These are phyloP conservation scores for Eilema caniola DNA, from an alignment of 2,888 invertebrate genomes.

Conservation along the genomic window DNA sequence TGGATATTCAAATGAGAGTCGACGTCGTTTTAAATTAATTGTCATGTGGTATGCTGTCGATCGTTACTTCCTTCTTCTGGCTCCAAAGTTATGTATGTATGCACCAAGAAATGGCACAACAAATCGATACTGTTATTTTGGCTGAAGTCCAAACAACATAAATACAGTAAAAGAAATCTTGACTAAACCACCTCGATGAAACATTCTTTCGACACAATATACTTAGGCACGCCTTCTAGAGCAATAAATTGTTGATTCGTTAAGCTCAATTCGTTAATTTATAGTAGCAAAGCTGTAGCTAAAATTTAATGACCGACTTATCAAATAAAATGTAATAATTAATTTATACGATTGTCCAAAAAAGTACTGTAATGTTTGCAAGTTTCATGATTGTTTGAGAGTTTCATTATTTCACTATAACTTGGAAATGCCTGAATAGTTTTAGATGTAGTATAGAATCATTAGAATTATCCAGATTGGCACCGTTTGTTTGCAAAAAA, in stretches of 20 bases:
- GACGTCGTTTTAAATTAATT: conserved; percentile 21
- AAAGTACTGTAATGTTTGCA: no score
- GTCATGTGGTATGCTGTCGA: conserved; percentile 8
- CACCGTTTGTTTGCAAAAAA: no score
- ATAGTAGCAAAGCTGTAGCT: neutral
- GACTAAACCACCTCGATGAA: conserved; percentile 10
- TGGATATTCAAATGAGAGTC: conserved; percentile 17
- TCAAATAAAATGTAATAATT: neutral
- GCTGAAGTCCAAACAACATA: conserved; percentile 26
- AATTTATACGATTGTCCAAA: no score
- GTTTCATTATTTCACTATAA: no score
- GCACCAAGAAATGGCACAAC: conserved; percentile 21
- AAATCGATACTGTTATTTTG: conserved; percentile 31
- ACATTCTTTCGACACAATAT: conserved; percentile 3
- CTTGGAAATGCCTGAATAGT: no score
- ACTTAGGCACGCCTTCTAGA: conserved; percentile 7
- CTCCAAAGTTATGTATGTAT: conserved; percentile 18
- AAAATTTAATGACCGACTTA: neutral
- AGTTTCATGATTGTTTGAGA: no score
- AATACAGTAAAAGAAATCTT: conserved; percentile 19
- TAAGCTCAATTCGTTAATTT: conserved; percentile 8
- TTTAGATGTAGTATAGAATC: no score
- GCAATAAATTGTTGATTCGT: neutral
- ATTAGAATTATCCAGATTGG: no score
- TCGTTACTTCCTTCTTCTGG: conserved; percentile 13